These are phyloP conservation scores for Tanytarsus gracilentus DNA, from an alignment of 2,888 invertebrate genomes.

Conservation along the genomic window DNA sequence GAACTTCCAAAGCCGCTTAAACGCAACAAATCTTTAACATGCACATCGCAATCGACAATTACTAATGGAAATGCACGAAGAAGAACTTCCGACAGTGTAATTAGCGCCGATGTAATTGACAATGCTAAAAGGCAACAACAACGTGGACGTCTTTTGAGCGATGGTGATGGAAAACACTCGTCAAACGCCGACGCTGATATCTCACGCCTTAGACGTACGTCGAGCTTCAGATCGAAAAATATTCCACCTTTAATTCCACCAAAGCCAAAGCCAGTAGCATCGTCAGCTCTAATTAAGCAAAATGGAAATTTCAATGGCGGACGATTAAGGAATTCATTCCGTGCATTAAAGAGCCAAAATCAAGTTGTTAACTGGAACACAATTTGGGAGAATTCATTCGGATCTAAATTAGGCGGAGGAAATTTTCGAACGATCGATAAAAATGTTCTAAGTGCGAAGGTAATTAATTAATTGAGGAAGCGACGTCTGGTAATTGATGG, in stretches of 20 bases:
- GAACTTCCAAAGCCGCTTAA: slow-evolving; percentile 17
- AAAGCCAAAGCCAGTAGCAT: slow-evolving; percentile 11
- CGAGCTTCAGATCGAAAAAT: slow-evolving; percentile 32
- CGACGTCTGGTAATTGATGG: not conserved
- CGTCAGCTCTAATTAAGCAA: slow-evolving; percentile 30
- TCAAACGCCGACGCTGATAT: slow-evolving; percentile 29
- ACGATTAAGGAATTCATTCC: slow-evolving; percentile 37
- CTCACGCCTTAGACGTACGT: slow-evolving; percentile 32
- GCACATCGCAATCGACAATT: not conserved
- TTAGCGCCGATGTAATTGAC: slow-evolving; percentile 25
- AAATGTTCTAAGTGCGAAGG: not conserved
- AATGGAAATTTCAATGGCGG: slow-evolving; percentile 32
- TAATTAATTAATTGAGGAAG: not conserved
- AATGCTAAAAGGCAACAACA: not conserved
- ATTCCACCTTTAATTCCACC: slow-evolving; percentile 15
- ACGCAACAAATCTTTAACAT: slow-evolving; percentile 8
- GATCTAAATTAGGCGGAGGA: slow-evolving; percentile 35
- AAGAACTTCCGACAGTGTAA: slow-evolving; percentile 29
- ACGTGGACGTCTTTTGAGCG: slow-evolving; percentile 34
- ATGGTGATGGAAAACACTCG: slow-evolving; percentile 33
- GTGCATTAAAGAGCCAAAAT: slow-evolving; percentile 35
- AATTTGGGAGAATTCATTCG: slow-evolving; percentile 39
- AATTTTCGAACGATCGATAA: slow-evolving; percentile 40
- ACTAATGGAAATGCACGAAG: slow-evolving; percentile 25
- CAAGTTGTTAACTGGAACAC: slow-evolving; percentile 37